Evolutionary conservation across 2,113 vertebrate genomes (phyloP).

Genomic region (Proteles cristata): DNA sequence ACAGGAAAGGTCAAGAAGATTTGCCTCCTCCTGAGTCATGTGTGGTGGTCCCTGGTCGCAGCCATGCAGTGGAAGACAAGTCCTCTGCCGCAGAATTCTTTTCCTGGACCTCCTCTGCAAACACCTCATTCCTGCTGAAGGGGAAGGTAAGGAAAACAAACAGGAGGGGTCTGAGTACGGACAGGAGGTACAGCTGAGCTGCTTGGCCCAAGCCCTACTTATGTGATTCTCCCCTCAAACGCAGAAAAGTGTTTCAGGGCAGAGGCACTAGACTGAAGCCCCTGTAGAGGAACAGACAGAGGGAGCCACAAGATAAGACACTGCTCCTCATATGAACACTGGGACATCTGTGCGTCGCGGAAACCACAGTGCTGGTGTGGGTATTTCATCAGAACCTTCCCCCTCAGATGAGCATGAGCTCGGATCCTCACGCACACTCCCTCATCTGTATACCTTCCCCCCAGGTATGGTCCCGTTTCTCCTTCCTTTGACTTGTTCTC

Average conservation of each 20-base stretch:
- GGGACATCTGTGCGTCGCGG: neutral
- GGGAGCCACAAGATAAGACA: neutral
- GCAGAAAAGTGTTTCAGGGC: neutral
- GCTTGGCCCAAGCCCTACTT: neutral
- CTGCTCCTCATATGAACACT: neutral
- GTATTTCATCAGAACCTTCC: neutral
- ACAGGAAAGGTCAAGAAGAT: neutral
- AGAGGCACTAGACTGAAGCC: neutral
- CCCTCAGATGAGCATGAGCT: neutral
- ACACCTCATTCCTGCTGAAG: rapidly evolving
- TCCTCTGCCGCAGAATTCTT: neutral
- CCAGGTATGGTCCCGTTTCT: neutral
- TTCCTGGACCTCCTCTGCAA: rapidly evolving
- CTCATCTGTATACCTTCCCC: neutral
- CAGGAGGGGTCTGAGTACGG: neutral
- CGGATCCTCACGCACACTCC: neutral
- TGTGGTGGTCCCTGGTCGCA: rapidly evolving
- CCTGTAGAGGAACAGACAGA: neutral
- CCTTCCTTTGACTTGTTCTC: neutral
- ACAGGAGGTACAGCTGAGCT: neutral
- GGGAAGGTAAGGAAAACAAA: neutral
- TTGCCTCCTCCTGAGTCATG: rapidly evolving
- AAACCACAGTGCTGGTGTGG: too few species aligned
- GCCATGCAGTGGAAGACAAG: neutral
- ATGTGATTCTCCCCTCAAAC: neutral